phyloP scores from a whole-genome alignment of 2,888 invertebrate genomes.

The Diplolepis rosae region DNA sequence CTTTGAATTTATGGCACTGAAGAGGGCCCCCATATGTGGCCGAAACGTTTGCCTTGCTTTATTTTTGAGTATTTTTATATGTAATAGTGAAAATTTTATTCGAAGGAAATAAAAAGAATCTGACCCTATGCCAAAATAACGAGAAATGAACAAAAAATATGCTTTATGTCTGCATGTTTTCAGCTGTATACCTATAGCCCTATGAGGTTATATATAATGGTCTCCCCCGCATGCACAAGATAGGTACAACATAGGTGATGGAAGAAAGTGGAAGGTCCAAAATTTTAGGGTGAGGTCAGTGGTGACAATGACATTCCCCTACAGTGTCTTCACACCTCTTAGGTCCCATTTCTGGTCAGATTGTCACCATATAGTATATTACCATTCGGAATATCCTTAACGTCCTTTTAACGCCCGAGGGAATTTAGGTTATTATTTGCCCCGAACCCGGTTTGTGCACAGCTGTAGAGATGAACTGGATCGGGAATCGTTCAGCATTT shows the following conservation, averaged over 20 bases:
- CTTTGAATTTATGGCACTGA: no score
- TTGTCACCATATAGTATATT: constrained; percentile 13
- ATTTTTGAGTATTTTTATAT: no score
- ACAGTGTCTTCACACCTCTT: constrained; percentile 19
- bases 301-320: constrained; percentile 7
- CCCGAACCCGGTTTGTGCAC: not conserved
- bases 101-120: no score
- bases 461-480: not conserved
- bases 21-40: no score
- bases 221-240: constrained; percentile 7
- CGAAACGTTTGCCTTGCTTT: no score
- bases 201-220: not conserved
- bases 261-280: constrained; percentile 7
- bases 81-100: no score
- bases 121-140: no score
- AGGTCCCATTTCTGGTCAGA: not conserved
- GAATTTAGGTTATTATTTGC: not conserved
- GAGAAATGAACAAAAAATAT: no score
- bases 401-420: constrained; percentile 17
- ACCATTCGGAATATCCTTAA: constrained; percentile 4
- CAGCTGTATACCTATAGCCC: constrained; percentile 11
- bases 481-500: not conserved
- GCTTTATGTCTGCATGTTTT: constrained; percentile 18
- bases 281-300: constrained; percentile 13
- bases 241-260: constrained; percentile 7